Conservation (phyloP, 2,113 vertebrate genomes). For the Herpetotheres cachinnans region DNA sequence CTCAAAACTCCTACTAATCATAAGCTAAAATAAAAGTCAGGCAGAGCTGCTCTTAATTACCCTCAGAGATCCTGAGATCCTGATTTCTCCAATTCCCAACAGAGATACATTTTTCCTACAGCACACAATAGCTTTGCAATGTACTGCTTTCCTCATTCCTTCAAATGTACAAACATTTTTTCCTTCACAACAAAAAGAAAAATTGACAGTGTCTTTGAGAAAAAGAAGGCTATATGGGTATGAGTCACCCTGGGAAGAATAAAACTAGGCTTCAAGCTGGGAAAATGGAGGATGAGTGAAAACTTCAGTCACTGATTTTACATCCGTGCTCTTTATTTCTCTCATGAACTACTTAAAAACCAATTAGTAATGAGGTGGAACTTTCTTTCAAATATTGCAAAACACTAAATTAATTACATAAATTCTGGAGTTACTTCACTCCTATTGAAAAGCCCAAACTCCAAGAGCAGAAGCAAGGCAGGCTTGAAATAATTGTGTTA, state of each 20-base stretch:
- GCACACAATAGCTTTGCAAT: not conserved
- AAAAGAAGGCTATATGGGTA: not conserved
- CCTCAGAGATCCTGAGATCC: not conserved
- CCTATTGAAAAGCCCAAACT: not conserved
- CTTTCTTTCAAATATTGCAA: not conserved
- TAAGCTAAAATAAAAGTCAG: not conserved
- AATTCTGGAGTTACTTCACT: not conserved
- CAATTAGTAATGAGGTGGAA: not conserved
- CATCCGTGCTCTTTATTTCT: not conserved
- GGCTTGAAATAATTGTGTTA: not conserved
- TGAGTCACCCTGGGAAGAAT: not conserved
- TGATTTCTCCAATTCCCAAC: not conserved
- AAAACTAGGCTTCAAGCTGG: not conserved
- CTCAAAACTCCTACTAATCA: not conserved
- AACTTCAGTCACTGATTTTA: not conserved
- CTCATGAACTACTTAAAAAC: not conserved
- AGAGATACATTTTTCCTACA: not conserved
- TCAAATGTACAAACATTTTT: not conserved
- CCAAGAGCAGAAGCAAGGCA: not conserved
- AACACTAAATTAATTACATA: not conserved
- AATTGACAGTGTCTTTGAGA: not conserved
- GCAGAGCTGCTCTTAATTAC: not conserved
- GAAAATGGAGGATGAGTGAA: not conserved
- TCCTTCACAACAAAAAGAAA: not conserved
- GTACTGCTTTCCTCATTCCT: not conserved